Percentiles rank a stretch among this genome's conserved stretches.
Evolutionary conservation across 92 coral and sea anemone genomes (phyloP).

Genomic region (Blastomussa wellsi): DNA sequence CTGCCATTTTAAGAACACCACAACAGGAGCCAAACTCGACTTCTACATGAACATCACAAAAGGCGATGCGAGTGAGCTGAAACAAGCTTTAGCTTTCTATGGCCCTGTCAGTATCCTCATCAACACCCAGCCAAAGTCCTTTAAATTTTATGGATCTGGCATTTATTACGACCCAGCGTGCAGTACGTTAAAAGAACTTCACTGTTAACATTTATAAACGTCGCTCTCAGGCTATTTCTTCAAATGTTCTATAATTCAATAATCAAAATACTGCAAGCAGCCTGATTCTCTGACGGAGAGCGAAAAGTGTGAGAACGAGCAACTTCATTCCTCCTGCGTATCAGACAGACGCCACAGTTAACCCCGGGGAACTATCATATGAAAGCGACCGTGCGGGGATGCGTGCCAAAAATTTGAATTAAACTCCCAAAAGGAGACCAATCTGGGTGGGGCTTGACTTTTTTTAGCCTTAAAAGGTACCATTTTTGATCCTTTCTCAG

Average conservation of each 20-base stretch:
- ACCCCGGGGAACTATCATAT: no score
- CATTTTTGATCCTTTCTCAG: no score
- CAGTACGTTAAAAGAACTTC: slow-evolving; percentile 55
- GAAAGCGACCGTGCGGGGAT: no score
- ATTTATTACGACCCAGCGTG: slow-evolving; percentile 88
- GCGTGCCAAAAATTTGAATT: no score
- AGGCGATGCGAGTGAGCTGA: slow-evolving; percentile 71
- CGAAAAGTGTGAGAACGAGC: no score
- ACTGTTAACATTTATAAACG: not conserved
- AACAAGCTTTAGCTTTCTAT: slow-evolving; percentile 83
- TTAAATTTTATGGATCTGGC: slow-evolving; percentile 97
- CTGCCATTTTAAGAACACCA: slow-evolving; percentile 92
- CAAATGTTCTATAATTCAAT: not conserved
- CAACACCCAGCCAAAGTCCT: slow-evolving; percentile 92
- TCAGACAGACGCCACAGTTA: no score
- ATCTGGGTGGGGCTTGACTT: no score
- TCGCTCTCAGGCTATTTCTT: not conserved
- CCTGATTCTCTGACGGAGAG: no score
- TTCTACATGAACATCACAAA: slow-evolving; percentile 80
- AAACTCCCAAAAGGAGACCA: no score
- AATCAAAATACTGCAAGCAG: no score
- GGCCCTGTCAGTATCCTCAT: slow-evolving; percentile 96
- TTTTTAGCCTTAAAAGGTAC: no score
- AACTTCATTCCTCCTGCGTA: no score
- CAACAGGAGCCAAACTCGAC: slow-evolving; percentile 83